A percentile compares a stretch with the other conserved stretches of the same genome.
Evolutionary conservation across 1,140 invertebrate species (phyloP).

Genomic region (Leguminivora glycinivorella): DNA sequence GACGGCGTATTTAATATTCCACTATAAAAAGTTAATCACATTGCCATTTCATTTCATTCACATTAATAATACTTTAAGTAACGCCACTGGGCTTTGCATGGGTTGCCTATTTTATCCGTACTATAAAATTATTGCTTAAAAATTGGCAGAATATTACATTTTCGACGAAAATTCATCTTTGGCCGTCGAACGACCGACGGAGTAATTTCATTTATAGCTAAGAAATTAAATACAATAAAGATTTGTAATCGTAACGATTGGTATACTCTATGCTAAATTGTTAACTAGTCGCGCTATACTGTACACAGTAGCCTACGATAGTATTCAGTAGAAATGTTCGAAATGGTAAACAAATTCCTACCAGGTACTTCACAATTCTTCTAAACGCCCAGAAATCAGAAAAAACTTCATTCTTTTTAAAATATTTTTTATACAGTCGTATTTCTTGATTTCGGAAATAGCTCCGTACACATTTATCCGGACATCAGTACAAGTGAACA

Average conservation of each 20-base stretch:
- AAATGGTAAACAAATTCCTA: background rate
- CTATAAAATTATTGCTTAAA: slow-evolving; percentile 10
- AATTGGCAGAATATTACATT: background rate
- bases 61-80: slow-evolving; percentile 8
- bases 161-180: background rate
- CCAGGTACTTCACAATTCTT: background rate
- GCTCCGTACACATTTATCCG: too few relatives aligned
- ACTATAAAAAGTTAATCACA: background rate
- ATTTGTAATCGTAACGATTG: background rate
- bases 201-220: background rate
- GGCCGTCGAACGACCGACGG: background rate
- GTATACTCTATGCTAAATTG: background rate
- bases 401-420: too few relatives aligned
- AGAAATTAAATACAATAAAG: background rate
- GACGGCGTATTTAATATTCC: background rate
- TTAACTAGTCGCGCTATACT: background rate
- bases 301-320: background rate
- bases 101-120: background rate
- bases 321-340: background rate
- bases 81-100: background rate
- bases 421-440: too few relatives aligned
- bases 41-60: background rate
- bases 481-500: too few relatives aligned
- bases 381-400: background rate
- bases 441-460: too few relatives aligned